Conservation (phyloP, 37 sponge, comb jelly and placozoan genomes). For the Corticium candelabrum region DNA sequence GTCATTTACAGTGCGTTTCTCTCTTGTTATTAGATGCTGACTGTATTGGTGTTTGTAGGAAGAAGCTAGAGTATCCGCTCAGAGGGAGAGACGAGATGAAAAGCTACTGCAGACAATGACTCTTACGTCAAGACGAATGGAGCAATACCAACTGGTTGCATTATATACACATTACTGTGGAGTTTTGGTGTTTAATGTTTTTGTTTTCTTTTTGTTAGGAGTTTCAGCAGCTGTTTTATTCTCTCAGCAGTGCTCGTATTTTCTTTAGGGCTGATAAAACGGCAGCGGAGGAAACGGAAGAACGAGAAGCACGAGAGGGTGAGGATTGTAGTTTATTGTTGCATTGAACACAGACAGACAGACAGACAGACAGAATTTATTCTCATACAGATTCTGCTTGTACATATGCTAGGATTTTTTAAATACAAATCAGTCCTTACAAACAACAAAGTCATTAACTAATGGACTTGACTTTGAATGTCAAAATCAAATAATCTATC, state of each 20-base stretch:
- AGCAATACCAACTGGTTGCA: constrained; percentile 49
- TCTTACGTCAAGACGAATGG: constrained; percentile 77
- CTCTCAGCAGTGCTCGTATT: constrained; percentile 89
- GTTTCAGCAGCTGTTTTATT: constrained; percentile 82
- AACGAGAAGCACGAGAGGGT: constrained; percentile 1
- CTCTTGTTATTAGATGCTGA: not conserved
- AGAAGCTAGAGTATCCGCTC: constrained; percentile 28
- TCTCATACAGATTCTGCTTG: too few relatives aligned
- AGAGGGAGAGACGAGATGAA: constrained; percentile 45
- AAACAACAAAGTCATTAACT: too few relatives aligned
- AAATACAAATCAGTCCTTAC: too few relatives aligned
- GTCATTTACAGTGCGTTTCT: constrained; percentile 29
- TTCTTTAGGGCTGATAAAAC: constrained; percentile 95
- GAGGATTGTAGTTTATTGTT: too few relatives aligned
- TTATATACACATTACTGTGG: not conserved
- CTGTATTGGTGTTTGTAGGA: not conserved
- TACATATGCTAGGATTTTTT: too few relatives aligned
- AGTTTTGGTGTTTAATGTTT: not conserved
- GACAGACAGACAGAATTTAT: too few relatives aligned
- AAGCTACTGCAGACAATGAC: constrained; percentile 86
- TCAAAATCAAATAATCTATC: too few relatives aligned
- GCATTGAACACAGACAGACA: too few relatives aligned
- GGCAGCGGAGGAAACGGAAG: constrained; percentile 64
- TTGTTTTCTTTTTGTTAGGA: constrained; percentile 45
- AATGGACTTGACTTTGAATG: too few relatives aligned